Evolutionary conservation across 2,113 vertebrate species (phyloP).

Genomic region (Zootoca vivipara): DNA sequence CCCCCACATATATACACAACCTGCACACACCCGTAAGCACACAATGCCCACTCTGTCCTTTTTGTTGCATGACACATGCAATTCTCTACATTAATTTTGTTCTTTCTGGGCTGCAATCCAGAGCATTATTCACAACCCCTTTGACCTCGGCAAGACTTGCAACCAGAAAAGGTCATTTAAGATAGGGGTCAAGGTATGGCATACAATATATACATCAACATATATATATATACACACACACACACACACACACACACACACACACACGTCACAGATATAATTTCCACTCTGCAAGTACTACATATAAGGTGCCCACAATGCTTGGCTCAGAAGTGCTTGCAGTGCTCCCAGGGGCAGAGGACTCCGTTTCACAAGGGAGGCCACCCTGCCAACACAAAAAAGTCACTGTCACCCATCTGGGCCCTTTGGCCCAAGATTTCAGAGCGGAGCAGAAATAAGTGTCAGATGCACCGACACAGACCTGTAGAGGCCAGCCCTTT

Average conservation of each 20-base stretch:
- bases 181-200: not conserved
- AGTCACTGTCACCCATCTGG: not conserved
- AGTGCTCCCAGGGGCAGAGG: not conserved
- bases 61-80: not conserved
- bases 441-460: too few relatives aligned
- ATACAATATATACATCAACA: not conserved
- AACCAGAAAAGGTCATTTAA: not conserved
- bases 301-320: too few relatives aligned
- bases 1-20: too few relatives aligned
- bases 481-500: too few relatives aligned
- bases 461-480: too few relatives aligned
- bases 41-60: not conserved
- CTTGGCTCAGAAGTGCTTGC: too few relatives aligned
- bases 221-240: not conserved
- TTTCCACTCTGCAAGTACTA: not conserved
- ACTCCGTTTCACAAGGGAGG: too few relatives aligned
- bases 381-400: not conserved
- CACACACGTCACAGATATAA: too few relatives aligned
- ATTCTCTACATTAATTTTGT: not conserved
- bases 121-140: not conserved
- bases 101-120: not conserved
- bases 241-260: not conserved
- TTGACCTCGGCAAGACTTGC: not conserved
- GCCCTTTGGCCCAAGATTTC: not conserved
- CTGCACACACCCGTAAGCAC: too few relatives aligned